These are phyloP conservation scores for Tiaroga cobitis DNA, from an alignment of 2,797 vertebrate species.

Conservation along the genomic window DNA sequence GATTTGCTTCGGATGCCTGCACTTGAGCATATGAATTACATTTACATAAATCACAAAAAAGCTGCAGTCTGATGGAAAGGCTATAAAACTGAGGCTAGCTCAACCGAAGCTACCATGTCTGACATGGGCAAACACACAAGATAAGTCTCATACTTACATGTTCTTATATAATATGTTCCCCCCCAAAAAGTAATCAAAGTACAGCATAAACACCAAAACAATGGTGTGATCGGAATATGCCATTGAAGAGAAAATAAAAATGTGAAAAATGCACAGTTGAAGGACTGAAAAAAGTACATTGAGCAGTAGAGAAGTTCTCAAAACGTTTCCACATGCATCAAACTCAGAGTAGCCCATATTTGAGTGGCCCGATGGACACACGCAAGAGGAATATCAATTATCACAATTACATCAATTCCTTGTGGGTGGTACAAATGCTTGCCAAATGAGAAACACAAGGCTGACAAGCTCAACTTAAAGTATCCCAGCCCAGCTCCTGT, in stretches of 20 bases:
- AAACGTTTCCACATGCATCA: conserved; percentile 60
- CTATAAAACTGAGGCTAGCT: conserved; percentile 10
- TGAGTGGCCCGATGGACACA: conserved; percentile 36
- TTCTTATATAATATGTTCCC: conserved; percentile 48
- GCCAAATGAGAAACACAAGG: conserved; percentile 56
- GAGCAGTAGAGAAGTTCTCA: conserved; percentile 59
- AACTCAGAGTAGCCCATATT: conserved; percentile 38
- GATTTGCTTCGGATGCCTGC: conserved; percentile 14
- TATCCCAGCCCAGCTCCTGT: conserved; percentile 22
- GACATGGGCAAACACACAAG: conserved; percentile 64
- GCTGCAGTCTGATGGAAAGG: conserved; percentile 5
- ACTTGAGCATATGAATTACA: conserved; percentile 31
- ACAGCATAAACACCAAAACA: conserved; percentile 42
- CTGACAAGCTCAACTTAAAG: conserved; percentile 47
- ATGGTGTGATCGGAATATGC: not conserved
- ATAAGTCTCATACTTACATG: conserved; percentile 35
- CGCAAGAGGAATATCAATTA: conserved; percentile 59
- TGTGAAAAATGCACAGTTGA: not conserved
- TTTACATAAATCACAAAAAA: conserved; percentile 19
- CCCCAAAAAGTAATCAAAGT: conserved; percentile 57
- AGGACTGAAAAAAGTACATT: conserved; percentile 41
- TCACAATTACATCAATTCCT: conserved; percentile 63
- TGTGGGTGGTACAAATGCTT: conserved; percentile 56
- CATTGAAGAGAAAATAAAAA: not conserved
- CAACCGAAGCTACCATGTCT: conserved; percentile 54